Evolutionary conservation across 1,140 invertebrate species (phyloP).

Genomic region (Capitella teleta): DNA sequence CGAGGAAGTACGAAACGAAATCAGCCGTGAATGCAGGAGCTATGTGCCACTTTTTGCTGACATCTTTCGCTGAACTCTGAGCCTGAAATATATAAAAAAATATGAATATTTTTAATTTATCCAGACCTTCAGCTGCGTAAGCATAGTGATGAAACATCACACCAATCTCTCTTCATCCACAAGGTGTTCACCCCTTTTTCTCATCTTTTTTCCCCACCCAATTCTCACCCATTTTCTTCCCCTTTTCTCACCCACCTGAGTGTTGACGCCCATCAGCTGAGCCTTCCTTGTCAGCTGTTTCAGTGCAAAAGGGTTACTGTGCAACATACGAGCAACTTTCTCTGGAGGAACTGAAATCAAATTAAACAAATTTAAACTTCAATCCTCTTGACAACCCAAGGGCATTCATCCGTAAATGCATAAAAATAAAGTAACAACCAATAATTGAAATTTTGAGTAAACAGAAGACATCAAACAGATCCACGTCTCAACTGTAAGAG

Average conservation of each 20-base stretch:
- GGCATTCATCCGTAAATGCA: not conserved
- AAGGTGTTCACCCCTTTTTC: too few relatives aligned
- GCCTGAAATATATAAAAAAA: not conserved
- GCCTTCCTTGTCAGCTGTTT: constrained; percentile 72
- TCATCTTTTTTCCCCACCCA: too few relatives aligned
- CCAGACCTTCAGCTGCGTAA: not conserved
- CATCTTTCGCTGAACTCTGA: constrained; percentile 44
- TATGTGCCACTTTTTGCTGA: constrained; percentile 86
- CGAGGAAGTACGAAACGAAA: constrained; percentile 86
- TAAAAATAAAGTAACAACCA: not conserved
- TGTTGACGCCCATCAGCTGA: constrained; percentile 72
- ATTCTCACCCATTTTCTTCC: too few relatives aligned
- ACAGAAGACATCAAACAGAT: not conserved
- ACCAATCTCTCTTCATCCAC: too few relatives aligned
- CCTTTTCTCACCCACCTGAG: constrained; percentile 14
- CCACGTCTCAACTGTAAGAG: not conserved
- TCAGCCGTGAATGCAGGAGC: constrained; percentile 82
- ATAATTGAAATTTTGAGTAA: constrained; percentile 1
- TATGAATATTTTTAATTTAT: not conserved
- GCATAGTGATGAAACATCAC: too few relatives aligned
- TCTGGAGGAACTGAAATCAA: constrained; percentile 67
- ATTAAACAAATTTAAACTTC: not conserved
- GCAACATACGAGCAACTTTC: constrained; percentile 80
- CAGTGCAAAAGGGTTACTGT: constrained; percentile 79
- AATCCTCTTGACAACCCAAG: not conserved